phyloP scores from a whole-genome alignment of 2,888 invertebrate species.

The Sphaeridia pumilis region DNA sequence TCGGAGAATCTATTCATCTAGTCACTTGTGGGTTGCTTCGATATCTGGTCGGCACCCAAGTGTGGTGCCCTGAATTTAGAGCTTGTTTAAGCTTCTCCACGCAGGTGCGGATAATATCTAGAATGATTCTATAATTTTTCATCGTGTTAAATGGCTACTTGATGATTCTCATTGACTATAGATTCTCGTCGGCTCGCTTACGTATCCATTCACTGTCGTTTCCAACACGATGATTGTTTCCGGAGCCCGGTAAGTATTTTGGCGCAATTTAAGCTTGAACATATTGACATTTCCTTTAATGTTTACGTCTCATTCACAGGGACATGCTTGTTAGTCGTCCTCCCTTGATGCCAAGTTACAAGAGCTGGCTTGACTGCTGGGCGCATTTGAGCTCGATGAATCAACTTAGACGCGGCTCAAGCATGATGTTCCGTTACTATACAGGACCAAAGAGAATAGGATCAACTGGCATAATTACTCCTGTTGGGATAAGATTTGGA shows the following conservation, averaged over 20 bases:
- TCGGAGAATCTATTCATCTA: conserved; percentile 71
- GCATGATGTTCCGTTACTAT: conserved; percentile 64
- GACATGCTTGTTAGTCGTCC: conserved; percentile 63
- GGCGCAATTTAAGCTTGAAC: too few relatives aligned
- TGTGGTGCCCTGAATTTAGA: conserved; percentile 39
- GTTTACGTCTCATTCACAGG: too few relatives aligned
- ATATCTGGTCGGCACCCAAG: conserved; percentile 60
- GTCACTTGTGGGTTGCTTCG: conserved; percentile 63
- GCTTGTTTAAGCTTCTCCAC: conserved; percentile 44
- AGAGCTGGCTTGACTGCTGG: conserved; percentile 73
- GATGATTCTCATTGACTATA: too few relatives aligned
- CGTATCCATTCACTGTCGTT: conserved; percentile 88
- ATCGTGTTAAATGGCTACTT: too few relatives aligned
- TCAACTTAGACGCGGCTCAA: conserved; percentile 76
- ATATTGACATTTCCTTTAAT: conserved; percentile 2
- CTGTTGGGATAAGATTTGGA: conserved; percentile 22
- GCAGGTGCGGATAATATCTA: too few relatives aligned
- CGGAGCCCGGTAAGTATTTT: conserved; percentile 56
- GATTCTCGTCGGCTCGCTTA: conserved; percentile 68
- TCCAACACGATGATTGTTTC: conserved; percentile 82
- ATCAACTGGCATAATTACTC: conserved; percentile 16
- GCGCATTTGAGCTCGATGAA: conserved; percentile 58
- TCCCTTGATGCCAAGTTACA: conserved; percentile 71
- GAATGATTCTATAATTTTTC: conserved; percentile 36
- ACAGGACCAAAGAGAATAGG: conserved; percentile 41